phyloP scores from a whole-genome alignment of 30 jellyfish, hydroid and myxozoan species.

The Aurelia aurita region DNA sequence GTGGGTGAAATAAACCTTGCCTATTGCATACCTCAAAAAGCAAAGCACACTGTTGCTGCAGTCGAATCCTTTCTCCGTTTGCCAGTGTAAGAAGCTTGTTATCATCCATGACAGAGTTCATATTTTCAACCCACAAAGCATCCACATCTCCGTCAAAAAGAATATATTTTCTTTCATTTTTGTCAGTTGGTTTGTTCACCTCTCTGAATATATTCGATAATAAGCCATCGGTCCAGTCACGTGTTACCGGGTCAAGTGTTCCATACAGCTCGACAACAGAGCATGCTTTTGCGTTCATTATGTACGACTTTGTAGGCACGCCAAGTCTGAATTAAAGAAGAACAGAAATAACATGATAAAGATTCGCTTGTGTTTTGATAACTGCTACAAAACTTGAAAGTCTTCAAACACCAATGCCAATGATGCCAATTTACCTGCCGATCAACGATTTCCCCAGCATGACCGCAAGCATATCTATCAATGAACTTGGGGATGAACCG shows the following conservation, averaged over 20 bases:
- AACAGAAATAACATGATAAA: no score
- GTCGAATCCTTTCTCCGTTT: slow-evolving; percentile 97
- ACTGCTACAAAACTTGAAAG: no score
- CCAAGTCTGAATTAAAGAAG: slow-evolving; percentile 76
- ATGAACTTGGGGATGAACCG: no score
- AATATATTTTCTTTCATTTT: slow-evolving; percentile 93
- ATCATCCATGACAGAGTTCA: slow-evolving; percentile 99
- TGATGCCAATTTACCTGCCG: no score
- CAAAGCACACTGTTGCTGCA: slow-evolving; percentile 97
- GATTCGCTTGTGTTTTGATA: no score
- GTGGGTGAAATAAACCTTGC: not conserved
- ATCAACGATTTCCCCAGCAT: no score
- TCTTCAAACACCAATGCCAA: no score
- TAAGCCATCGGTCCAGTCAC: slow-evolving; percentile 99
- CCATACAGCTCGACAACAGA: slow-evolving; percentile 98
- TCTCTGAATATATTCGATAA: slow-evolving; percentile 98
- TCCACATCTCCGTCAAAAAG: slow-evolving; percentile 99
- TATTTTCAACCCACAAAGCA: slow-evolving; percentile 99
- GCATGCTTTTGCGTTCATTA: slow-evolving; percentile 99
- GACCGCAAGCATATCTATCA: no score
- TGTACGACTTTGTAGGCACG: slow-evolving; percentile 78
- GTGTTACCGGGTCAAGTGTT: slow-evolving; percentile 97
- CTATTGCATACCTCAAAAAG: slow-evolving; percentile 86
- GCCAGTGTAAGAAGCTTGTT: slow-evolving; percentile 98
- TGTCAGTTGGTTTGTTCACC: slow-evolving; percentile 97